These are phyloP conservation scores for Antitype chi DNA, from an alignment of 2,888 invertebrate genomes.

Conservation along the genomic window DNA sequence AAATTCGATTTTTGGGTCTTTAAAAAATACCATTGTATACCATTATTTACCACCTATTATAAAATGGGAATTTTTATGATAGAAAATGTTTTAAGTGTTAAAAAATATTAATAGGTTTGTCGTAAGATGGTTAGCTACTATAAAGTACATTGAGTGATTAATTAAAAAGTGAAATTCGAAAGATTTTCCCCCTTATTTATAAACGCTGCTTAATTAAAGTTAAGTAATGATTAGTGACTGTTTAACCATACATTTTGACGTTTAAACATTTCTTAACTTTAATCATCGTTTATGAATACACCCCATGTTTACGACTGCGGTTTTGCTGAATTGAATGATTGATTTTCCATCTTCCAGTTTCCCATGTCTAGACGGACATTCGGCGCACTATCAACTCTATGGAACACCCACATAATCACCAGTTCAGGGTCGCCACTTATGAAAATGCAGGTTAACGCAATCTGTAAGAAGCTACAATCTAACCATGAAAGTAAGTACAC, in stretches of 20 bases:
- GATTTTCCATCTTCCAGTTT: not conserved
- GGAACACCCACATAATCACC: conserved; percentile 16
- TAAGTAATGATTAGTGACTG: too few relatives aligned
- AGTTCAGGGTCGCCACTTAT: conserved; percentile 12
- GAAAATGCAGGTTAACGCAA: conserved; percentile 14
- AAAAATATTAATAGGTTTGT: not conserved
- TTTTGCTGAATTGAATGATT: not conserved
- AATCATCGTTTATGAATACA: too few relatives aligned
- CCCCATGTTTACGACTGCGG: not conserved
- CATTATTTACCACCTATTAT: not conserved
- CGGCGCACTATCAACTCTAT: not conserved
- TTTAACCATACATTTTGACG: too few relatives aligned
- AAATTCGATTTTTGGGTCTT: too few relatives aligned
- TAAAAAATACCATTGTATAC: too few relatives aligned
- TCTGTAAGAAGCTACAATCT: not conserved
- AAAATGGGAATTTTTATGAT: not conserved
- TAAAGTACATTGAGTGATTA: not conserved
- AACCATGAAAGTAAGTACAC: conserved; percentile 40
- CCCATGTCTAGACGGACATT: not conserved
- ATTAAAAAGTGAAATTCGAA: not conserved
- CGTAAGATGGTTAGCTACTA: not conserved
- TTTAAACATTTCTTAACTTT: too few relatives aligned
- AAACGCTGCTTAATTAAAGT: too few relatives aligned
- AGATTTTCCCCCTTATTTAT: too few relatives aligned
- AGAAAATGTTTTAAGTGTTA: not conserved